Base-by-base conservation (phyloP, 1,140 invertebrate species). In the Microplitis demolitor region DNA sequence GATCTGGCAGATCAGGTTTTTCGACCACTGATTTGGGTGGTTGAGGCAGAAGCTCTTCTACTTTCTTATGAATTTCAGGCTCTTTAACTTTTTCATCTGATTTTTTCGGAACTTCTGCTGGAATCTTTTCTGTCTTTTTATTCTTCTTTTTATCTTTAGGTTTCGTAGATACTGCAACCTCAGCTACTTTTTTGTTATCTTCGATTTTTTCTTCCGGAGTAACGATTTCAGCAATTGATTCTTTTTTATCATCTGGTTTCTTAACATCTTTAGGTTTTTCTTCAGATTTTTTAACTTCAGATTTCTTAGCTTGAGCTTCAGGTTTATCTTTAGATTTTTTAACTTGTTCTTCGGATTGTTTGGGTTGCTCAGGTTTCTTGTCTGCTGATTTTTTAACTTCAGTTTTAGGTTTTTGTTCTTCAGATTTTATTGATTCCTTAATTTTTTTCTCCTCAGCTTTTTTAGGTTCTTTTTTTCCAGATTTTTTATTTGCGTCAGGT, bases 41-140 rank as follows among this genome's bases (percentile, higher is more conserved):
- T 45, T 45, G 6, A 45, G 39, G 39, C 0, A 11, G 8, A 5
- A 45, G 24, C 24, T 24, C 11, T 45, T 45, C 39, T 11, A 8
- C 0, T 45, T 11, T 45, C 11, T 45, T 45, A 45, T 2, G 0
- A 45, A 45, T 45, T 45, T 33, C 24, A 33, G 45, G 24, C 0
- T 33, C 64, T 6, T 45, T 11, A 45, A 24, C 24, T 24, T 24
- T 24, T 24, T 24, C 24, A 24, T 24, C 24, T 24, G 39, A 45
- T 3, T 45, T 45, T 11, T 45, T 45, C 11, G 39, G 5, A 45
- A 8, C 4, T 33, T 16, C 37, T 73, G 45, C 64, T 75, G 72
- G 63, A 61, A 16, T 66, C 54, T 51, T 79, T 76, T 54, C 53
- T 13, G 14, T 13, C n/a, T 54, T 54, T 54, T 54, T 34, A 50